Conservation (phyloP, 2,888 invertebrate species). For the Eretmocerus hayati region DNA sequence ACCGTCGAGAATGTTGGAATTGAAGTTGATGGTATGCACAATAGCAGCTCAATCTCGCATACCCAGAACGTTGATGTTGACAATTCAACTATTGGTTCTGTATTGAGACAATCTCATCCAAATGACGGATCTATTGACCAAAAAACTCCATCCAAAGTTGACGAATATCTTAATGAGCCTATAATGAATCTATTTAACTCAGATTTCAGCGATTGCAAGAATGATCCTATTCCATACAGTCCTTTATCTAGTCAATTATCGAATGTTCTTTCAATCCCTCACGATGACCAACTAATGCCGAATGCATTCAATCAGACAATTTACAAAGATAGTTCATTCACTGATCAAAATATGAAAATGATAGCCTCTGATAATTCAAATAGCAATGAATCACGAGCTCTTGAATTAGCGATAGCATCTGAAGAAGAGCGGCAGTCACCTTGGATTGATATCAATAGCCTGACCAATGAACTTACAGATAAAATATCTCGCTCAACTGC, state of each 20-base stretch:
- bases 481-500: conserved; percentile 56
- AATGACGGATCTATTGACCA: conserved; percentile 17
- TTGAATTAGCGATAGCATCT: conserved; percentile 66
- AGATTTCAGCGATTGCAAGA: conserved; percentile 16
- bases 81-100: conserved; percentile 6
- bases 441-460: conserved; percentile 59
- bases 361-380: conserved; percentile 29
- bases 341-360: conserved; percentile 4
- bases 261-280: conserved; percentile 20
- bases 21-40: not conserved
- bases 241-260: conserved; percentile 30
- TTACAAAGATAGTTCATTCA: conserved; percentile 12
- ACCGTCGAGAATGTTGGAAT: conserved; percentile 9
- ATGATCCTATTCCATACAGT: conserved; percentile 19
- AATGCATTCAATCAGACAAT: conserved; percentile 14
- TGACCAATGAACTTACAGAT: conserved; percentile 19
- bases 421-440: conserved; percentile 69
- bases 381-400: conserved; percentile 46
- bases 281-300: conserved; percentile 27
- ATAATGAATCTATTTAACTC: conserved; percentile 18
- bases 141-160: conserved; percentile 10
- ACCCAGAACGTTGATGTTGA: conserved; percentile 9
- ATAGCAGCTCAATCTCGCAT: conserved; percentile 7
- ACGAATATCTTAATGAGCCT: conserved; percentile 19
- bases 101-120: conserved; percentile 7